Percentiles rank a stretch among this genome's conserved stretches.
Conservation (phyloP, 2,113 vertebrate genomes). For the Cnemophilus loriae region DNA sequence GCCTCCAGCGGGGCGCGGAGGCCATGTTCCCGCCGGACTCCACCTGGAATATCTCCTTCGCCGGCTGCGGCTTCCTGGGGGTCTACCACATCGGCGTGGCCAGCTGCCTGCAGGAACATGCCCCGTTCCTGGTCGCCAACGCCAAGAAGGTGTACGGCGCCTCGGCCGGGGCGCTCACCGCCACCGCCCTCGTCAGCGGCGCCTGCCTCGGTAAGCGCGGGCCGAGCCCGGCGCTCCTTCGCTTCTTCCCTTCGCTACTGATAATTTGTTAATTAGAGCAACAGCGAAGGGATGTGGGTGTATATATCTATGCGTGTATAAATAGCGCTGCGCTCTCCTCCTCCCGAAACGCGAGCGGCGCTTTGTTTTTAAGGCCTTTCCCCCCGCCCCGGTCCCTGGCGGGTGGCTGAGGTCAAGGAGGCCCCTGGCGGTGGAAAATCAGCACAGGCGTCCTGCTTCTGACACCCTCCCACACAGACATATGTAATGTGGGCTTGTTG, state of each 20-base stretch:
- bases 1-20: neutral
- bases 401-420: neutral
- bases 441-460: neutral
- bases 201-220: slow-evolving; percentile 84
- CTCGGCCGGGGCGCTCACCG: slow-evolving; percentile 91
- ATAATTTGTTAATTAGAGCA: neutral
- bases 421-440: neutral
- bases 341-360: neutral
- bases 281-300: neutral
- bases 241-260: neutral
- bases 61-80: slow-evolving; percentile 94
- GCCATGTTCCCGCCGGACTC: slow-evolving; percentile 87
- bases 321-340: neutral
- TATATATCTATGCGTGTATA: accelerated
- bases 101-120: slow-evolving; percentile 88
- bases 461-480: neutral
- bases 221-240: neutral
- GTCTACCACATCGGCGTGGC: slow-evolving; percentile 95
- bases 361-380: neutral
- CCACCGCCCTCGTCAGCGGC: slow-evolving; percentile 84
- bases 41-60: slow-evolving; percentile 95
- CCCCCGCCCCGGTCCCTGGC: neutral
- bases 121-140: slow-evolving; percentile 89
- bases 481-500: accelerated
- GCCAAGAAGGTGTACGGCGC: slow-evolving; percentile 91